Conservation (phyloP, 1,140 invertebrate species). For the Scaptomyza hsui region DNA sequence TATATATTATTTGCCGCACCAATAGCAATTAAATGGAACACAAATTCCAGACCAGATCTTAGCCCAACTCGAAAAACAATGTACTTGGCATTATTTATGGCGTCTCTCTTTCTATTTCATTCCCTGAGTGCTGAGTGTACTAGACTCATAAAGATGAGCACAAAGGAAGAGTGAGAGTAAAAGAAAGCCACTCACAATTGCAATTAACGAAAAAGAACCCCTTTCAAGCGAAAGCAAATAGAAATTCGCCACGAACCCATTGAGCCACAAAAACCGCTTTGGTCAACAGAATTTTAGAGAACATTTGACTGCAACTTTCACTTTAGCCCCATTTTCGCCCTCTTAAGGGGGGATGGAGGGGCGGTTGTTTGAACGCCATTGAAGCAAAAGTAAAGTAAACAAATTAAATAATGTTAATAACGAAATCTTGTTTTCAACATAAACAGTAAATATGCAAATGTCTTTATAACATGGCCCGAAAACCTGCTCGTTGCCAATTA, state of each 20-base stretch:
- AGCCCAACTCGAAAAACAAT: slow-evolving; percentile 42
- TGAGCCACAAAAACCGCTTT: slow-evolving; percentile 61
- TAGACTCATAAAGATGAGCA: neutral
- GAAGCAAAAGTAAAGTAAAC: slow-evolving; percentile 63
- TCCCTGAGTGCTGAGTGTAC: neutral
- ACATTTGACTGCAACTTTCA: slow-evolving; percentile 46
- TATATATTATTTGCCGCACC: slow-evolving; percentile 5
- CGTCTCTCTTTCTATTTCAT: neutral
- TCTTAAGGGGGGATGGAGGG: neutral
- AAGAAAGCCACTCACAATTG: slow-evolving; percentile 45
- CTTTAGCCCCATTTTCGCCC: slow-evolving; percentile 21
- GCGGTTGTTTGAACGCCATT: slow-evolving; percentile 24
- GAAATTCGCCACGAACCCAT: slow-evolving; percentile 29
- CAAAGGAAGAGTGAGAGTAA: neutral
- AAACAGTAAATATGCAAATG: slow-evolving; percentile 82
- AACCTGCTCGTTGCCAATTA: slow-evolving; percentile 49
- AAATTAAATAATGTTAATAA: slow-evolving; percentile 83
- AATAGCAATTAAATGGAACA: slow-evolving; percentile 65
- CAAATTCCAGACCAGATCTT: slow-evolving; percentile 31
- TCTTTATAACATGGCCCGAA: slow-evolving; percentile 65
- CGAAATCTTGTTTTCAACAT: slow-evolving; percentile 80
- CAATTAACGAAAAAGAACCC: slow-evolving; percentile 55
- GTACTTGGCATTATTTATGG: slow-evolving; percentile 76
- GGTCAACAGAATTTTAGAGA: slow-evolving; percentile 64
- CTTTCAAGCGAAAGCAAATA: slow-evolving; percentile 32